Percentiles rank a stretch among this genome's conserved stretches.
Evolutionary conservation across 2,797 vertebrate genomes (phyloP).

Genomic region (Tapirus indicus): DNA sequence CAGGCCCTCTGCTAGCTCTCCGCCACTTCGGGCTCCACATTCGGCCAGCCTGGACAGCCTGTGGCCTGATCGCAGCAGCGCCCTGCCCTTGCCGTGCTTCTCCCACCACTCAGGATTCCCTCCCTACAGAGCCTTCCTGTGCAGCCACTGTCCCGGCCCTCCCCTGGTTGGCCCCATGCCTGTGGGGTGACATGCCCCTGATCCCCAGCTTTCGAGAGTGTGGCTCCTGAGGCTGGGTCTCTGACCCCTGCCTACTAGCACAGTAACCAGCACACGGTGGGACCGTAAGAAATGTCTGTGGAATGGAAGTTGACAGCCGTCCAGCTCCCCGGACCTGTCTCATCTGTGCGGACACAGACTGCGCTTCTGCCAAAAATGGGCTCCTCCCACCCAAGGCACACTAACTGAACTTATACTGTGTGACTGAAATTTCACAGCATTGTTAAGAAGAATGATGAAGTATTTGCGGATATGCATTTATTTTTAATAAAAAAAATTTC

Average conservation of each 20-base stretch:
- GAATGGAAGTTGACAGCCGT: rapidly evolving
- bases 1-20: neutral
- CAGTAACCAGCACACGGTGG: rapidly evolving
- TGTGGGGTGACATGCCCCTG: neutral
- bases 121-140: neutral
- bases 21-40: neutral
- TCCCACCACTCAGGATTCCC: neutral
- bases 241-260: neutral
- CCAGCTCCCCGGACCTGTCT: neutral
- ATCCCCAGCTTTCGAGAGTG: neutral
- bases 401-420: rapidly evolving
- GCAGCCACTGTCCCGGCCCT: neutral
- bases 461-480: neutral
- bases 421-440: rapidly evolving
- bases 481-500: slow-evolving; percentile 4
- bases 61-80: too few species aligned
- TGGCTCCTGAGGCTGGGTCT: neutral
- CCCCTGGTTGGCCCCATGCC: neutral
- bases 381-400: too few species aligned
- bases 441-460: neutral
- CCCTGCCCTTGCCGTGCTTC: too few species aligned
- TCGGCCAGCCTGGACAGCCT: neutral
- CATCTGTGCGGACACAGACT: too few species aligned
- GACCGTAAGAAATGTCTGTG: rapidly evolving
- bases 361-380: neutral